Conservation (phyloP, 2,113 vertebrate species). For the Symphodus melops region DNA sequence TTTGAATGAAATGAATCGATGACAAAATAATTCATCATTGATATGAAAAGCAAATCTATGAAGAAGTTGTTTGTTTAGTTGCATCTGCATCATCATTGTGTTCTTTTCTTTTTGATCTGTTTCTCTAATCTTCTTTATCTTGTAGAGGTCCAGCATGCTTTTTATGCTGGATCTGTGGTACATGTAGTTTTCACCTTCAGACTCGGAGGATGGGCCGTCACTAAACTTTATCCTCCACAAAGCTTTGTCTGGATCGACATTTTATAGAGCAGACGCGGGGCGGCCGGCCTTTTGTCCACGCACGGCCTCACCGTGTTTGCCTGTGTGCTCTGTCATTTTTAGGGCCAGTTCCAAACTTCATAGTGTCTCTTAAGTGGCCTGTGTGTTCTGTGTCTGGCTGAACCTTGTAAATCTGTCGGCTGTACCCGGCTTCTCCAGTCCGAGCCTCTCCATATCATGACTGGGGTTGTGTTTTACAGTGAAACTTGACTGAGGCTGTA, state of each 20-base stretch:
- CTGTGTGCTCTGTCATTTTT: conserved; percentile 60
- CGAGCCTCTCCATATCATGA: conserved; percentile 34
- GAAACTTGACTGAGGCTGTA: background rate
- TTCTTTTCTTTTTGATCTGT: background rate
- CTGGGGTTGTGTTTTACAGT: conserved; percentile 25
- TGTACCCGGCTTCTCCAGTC: conserved; percentile 22
- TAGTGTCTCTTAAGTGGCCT: conserved; percentile 58
- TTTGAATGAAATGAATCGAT: no score
- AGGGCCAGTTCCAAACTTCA: conserved; percentile 56
- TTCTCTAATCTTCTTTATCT: conserved; percentile 17
- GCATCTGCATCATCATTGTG: background rate
- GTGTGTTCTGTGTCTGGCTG: conserved; percentile 58
- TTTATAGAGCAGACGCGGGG: conserved; percentile 57
- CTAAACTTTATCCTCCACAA: conserved; percentile 42
- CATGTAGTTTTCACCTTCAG: conserved; percentile 17
- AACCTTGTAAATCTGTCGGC: conserved; percentile 59
- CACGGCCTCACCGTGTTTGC: conserved; percentile 42
- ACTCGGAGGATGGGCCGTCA: background rate
- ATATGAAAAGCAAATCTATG: no score
- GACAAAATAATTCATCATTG: no score
- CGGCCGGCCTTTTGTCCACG: conserved; percentile 50
- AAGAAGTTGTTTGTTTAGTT: no score
- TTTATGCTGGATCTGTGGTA: conserved; percentile 5
- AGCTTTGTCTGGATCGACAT: conserved; percentile 48
- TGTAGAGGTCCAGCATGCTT: background rate